phyloP scores from a whole-genome alignment of 2,797 vertebrate genomes.

The Loriculus beryllinus region DNA sequence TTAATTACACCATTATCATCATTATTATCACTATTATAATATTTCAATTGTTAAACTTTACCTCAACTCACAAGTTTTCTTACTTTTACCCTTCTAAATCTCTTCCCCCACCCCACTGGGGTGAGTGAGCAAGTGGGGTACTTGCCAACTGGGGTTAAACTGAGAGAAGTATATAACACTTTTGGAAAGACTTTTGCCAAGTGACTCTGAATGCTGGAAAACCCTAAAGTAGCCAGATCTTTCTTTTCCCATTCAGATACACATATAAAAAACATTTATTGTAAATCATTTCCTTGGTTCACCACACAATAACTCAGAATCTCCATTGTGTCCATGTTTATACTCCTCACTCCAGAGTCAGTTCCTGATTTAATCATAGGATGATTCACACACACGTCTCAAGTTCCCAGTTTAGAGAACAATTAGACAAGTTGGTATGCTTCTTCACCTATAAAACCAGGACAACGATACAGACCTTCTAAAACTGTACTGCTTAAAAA shows the following conservation, averaged over 20 bases:
- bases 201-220: background rate
- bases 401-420: background rate
- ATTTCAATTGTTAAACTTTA: background rate
- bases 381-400: background rate
- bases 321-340: background rate
- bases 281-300: constrained; percentile 18
- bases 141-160: background rate
- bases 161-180: background rate
- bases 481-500: background rate
- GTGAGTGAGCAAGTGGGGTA: background rate
- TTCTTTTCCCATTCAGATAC: background rate
- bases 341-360: background rate
- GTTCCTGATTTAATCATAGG: background rate
- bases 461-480: background rate
- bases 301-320: background rate
- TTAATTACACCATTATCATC: background rate
- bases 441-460: background rate
- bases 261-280: background rate
- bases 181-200: background rate
- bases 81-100: background rate
- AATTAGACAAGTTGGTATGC: background rate
- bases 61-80: background rate
- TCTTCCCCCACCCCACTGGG: background rate
- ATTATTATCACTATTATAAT: background rate
- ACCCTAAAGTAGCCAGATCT: background rate